Conservation (phyloP, 2,113 vertebrate genomes). For the Murina feae region DNA sequence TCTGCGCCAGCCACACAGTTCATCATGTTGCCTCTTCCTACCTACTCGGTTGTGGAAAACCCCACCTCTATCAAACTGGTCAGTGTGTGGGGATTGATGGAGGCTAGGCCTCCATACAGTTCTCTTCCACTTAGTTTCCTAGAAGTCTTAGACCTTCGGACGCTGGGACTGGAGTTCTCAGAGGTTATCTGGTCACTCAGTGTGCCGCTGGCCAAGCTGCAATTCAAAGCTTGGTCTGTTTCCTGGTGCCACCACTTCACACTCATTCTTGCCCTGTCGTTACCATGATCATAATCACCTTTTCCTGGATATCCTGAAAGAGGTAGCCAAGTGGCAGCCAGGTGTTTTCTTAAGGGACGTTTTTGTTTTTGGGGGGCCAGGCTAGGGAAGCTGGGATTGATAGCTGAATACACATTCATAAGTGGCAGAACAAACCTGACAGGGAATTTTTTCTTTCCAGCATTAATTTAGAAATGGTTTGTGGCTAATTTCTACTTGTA, state of each 20-base stretch:
- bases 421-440: not conserved
- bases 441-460: not conserved
- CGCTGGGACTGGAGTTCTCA: not conserved
- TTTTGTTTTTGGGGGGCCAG: not conserved
- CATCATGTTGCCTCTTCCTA: slow-evolving; percentile 91
- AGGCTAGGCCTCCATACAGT: not conserved
- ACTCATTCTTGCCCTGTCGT: not conserved
- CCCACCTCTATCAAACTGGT: slow-evolving; percentile 93
- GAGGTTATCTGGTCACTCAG: not conserved
- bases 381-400: not conserved
- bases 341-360: not conserved
- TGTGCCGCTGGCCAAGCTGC: not conserved
- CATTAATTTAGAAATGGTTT: slow-evolving; percentile 14
- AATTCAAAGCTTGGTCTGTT: not conserved
- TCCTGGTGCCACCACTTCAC: not conserved
- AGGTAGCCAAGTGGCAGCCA: not conserved
- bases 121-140: not conserved
- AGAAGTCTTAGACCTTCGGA: not conserved
- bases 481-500: slow-evolving; percentile 20
- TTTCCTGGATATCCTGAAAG: not conserved
- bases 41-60: slow-evolving; percentile 84
- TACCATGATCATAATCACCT: not conserved
- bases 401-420: not conserved
- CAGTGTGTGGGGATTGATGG: slow-evolving; percentile 66
- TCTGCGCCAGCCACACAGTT: slow-evolving; percentile 84